Base-by-base conservation (phyloP, 2,113 vertebrate genomes). In the Probosciger aterrimus region DNA sequence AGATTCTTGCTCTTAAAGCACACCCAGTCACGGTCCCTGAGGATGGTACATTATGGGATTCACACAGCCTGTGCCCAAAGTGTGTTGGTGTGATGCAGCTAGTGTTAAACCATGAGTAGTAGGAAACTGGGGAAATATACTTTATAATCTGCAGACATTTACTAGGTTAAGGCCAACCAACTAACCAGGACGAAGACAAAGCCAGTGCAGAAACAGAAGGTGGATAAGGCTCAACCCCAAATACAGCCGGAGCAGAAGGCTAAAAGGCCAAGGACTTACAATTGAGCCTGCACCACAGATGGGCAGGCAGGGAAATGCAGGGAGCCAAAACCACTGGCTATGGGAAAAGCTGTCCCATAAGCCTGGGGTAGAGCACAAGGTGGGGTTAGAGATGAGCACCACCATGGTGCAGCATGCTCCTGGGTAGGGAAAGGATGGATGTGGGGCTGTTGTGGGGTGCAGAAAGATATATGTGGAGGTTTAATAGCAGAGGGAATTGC, bases 371-470 rank as follows among this genome's bases (percentile, higher is more conserved):
- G 15, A 76, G 79, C 67, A 15, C 2, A 1, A 1, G 2, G 3
- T 8, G 59, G 22, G 2, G 0, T 16, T 7, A 0, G 73, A 53
- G 44, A 23, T 6, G 31, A 33, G 30, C n/a, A 64, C 44, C 4
- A 1, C n/a, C 2, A 0, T 0, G 0, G n/a, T 31, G 60, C 62
- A 3, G 35, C 6, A 1, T 17, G 52, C 22, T 3, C 6, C 18
- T 4, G 15, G 5, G 8, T 4, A 24, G 12, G 18, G 35, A 10
- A 30, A 28, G 47, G 6, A 1, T 5, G 17, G 27, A 4, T 10
- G 9, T 0, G 9, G 57, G 27, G 62, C 62, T 63, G 37, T 6
- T 24, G 53, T 22, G 10, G 16, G 3, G 43, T 25, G 37, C 27
- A 2, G 15, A 6, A 60, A 78, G 18, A 9, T 31, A 6, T 8